Evolutionary conservation across 2,888 invertebrate genomes (phyloP).

Genomic region (Tyria jacobaeae): DNA sequence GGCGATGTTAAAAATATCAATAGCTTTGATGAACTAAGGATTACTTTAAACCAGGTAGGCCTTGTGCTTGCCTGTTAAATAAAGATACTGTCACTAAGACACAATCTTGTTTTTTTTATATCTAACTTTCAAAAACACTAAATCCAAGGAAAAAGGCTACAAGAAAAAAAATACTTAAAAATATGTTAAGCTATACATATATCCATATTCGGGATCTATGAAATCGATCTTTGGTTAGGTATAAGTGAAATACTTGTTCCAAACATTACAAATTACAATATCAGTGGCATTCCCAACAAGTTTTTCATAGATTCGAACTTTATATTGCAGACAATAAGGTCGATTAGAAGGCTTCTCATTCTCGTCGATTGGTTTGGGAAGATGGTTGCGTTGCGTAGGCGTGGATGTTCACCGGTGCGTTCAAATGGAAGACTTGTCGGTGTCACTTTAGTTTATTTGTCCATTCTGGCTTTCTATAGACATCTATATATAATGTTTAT

Average conservation of each 20-base stretch:
- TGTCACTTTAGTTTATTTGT: conserved; percentile 54
- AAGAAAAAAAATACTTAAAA: neutral
- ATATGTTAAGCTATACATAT: neutral
- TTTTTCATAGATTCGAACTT: conserved; percentile 10
- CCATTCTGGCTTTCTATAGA: conserved; percentile 32
- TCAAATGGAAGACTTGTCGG: conserved; percentile 57
- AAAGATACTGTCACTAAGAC: no score
- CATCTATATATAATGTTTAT: conserved; percentile 36
- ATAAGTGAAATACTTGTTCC: neutral
- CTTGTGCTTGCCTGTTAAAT: no score
- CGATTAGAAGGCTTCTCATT: conserved; percentile 25
- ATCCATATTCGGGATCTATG: neutral
- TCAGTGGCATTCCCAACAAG: neutral
- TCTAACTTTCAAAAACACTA: no score
- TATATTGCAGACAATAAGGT: conserved; percentile 14
- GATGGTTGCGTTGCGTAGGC: conserved; percentile 52
- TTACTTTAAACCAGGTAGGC: no score
- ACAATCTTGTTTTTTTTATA: no score
- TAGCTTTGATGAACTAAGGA: no score
- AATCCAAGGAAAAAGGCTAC: neutral
- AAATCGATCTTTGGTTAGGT: neutral
- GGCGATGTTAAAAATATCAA: no score
- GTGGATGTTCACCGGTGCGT: conserved; percentile 59
- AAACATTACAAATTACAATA: neutral
- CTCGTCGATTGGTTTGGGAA: conserved; percentile 32